Conservation (phyloP, 2,888 invertebrate species). For the Formica aserva region DNA sequence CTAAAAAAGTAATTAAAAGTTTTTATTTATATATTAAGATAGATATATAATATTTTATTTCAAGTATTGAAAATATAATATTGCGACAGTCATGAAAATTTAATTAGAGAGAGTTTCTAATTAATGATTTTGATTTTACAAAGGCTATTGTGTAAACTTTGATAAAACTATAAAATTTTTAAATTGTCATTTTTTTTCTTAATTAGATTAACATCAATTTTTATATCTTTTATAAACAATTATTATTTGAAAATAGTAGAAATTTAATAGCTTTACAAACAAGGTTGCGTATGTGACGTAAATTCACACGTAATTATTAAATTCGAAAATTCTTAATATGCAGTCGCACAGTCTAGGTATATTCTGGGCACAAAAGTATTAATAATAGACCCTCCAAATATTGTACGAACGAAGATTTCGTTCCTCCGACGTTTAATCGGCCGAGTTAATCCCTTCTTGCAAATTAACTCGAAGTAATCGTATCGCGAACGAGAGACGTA, state of each 20-base stretch:
- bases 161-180: neutral
- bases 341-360: neutral
- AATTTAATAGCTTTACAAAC: neutral
- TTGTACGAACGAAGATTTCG: neutral
- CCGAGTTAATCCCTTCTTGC: slow-evolving; percentile 31
- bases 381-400: neutral
- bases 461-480: slow-evolving; percentile 55
- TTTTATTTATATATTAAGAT: neutral
- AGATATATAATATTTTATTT: neutral
- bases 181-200: neutral
- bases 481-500: slow-evolving; percentile 56
- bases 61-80: neutral
- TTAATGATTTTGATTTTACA: neutral
- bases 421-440: slow-evolving; percentile 21
- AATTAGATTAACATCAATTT: neutral
- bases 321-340: slow-evolving; percentile 2
- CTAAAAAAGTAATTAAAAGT: neutral
- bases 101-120: neutral
- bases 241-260: neutral
- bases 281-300: neutral
- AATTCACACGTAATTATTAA: neutral
- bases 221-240: neutral
- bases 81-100: neutral
- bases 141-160: neutral
- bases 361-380: neutral